phyloP scores from a whole-genome alignment of 2,113 vertebrate species.

The Syrrhaptes paradoxus region DNA sequence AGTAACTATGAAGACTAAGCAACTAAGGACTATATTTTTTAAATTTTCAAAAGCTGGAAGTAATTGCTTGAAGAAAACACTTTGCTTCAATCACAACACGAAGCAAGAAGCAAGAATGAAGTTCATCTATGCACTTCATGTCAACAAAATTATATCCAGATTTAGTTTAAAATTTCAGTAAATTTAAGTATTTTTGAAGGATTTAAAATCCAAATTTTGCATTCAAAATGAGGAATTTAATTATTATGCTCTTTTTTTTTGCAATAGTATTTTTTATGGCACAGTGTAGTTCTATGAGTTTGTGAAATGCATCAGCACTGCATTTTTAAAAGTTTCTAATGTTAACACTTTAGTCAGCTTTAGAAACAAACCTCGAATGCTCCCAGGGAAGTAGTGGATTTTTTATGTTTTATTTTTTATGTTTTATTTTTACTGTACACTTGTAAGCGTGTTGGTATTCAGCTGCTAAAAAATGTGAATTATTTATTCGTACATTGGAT shows the following conservation, averaged over 20 bases:
- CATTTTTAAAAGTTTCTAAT: not conserved
- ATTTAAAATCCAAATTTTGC: not conserved
- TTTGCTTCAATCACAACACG: not conserved
- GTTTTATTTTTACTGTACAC: too few species aligned
- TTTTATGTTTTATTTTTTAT: too few species aligned
- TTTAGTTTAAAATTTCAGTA: not conserved
- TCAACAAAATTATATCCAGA: not conserved
- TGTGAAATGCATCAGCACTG: not conserved
- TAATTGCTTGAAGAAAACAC: not conserved
- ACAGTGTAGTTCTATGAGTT: not conserved
- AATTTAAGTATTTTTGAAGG: not conserved
- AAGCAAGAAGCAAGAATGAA: not conserved
- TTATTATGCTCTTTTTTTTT: not conserved
- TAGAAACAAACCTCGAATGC: not conserved
- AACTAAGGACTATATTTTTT: not conserved
- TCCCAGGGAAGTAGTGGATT: rapidly evolving
- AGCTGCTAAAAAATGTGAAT: not conserved
- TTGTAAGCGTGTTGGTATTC: not conserved
- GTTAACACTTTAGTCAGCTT: not conserved
- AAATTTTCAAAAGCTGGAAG: not conserved
- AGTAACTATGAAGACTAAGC: not conserved
- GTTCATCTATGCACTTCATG: not conserved
- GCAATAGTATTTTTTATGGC: not conserved
- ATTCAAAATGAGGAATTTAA: not conserved
- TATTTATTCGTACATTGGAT: not conserved